Conservation (phyloP, 2,888 invertebrate species). For the Apotomis betuletana region DNA sequence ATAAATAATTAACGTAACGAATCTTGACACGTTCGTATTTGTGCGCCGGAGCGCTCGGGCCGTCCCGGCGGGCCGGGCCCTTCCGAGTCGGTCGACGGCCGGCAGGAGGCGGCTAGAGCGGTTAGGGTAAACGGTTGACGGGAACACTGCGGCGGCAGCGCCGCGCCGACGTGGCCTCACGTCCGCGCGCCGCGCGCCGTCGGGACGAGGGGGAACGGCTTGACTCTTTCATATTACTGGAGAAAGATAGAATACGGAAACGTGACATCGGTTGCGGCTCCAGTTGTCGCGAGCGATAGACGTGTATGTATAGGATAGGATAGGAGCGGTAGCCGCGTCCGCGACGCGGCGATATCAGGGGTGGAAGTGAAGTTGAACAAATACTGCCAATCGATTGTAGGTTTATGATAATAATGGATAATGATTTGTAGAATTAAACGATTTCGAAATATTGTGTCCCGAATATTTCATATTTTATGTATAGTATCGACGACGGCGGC, state of each 20-base stretch:
- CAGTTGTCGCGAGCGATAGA: conserved; percentile 22
- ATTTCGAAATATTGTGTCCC: conserved; percentile 79
- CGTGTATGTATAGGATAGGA: conserved; percentile 3
- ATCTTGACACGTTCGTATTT: conserved; percentile 34
- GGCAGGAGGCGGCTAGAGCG: conserved; percentile 46
- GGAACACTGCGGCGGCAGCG: conserved; percentile 60
- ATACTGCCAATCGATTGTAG: conserved; percentile 83
- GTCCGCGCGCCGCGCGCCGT: conserved; percentile 4
- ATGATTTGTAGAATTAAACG: conserved; percentile 77
- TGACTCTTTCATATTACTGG: conserved; percentile 15
- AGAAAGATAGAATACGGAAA: conserved; percentile 2
- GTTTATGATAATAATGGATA: conserved; percentile 73
- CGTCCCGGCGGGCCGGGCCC: too few species aligned
- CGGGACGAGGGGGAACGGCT: conserved; percentile 24
- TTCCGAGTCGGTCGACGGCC: conserved; percentile 35
- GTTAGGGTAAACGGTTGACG: conserved; percentile 76
- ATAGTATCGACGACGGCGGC: conserved; percentile 71
- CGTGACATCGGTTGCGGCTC: conserved; percentile 17
- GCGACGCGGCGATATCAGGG: conserved; percentile 68
- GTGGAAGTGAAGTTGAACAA: conserved; percentile 66
- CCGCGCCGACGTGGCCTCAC: conserved; percentile 42
- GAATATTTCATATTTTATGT: conserved; percentile 75
- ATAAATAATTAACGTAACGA: conserved; percentile 37
- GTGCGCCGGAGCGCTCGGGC: conserved; percentile 27
- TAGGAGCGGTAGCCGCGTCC: conserved; percentile 6